These are phyloP conservation scores for Scaptomyza polygonia DNA, from an alignment of 2,888 invertebrate genomes.

Conservation along the genomic window DNA sequence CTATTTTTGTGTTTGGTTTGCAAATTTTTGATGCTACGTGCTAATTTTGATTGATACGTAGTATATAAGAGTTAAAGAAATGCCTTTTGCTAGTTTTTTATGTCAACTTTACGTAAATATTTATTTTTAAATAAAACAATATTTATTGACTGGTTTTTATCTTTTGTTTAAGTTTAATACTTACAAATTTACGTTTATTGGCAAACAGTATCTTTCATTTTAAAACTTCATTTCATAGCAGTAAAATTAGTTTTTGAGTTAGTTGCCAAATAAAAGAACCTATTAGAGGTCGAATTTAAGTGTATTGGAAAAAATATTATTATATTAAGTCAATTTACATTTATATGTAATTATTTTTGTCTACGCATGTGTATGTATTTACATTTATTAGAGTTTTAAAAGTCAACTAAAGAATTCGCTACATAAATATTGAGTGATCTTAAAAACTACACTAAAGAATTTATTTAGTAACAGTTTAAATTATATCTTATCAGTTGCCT, in stretches of 20 bases:
- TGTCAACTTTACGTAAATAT: no score
- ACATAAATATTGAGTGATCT: constrained; percentile 22
- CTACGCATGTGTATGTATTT: constrained; percentile 20
- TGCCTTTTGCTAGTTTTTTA: constrained; percentile 6
- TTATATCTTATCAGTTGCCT: constrained; percentile 14
- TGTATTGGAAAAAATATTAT: constrained; percentile 1
- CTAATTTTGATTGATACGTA: no score
- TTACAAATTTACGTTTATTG: constrained; percentile 19
- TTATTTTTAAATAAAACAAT: background rate
- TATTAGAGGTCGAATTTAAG: constrained; percentile 4
- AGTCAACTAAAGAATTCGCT: constrained; percentile 32
- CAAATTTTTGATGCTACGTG: no score
- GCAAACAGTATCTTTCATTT: constrained; percentile 8
- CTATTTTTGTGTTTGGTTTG: background rate
- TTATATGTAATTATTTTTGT: background rate
- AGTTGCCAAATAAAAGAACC: constrained; percentile 40
- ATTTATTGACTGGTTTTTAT: constrained; percentile 11
- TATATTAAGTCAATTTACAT: background rate
- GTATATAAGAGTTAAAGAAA: no score
- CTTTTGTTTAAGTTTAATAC: constrained; percentile 38
- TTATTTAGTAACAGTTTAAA: constrained; percentile 35
- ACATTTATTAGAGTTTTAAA: constrained; percentile 6
- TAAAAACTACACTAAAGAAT: constrained; percentile 7
- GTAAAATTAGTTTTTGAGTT: constrained; percentile 34
- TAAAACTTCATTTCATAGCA: constrained; percentile 13